A percentile compares a stretch with the other conserved stretches of the same genome.
These are phyloP conservation scores for Labeo calbasu DNA, from an alignment of 2,797 vertebrate genomes.

Conservation along the genomic window DNA sequence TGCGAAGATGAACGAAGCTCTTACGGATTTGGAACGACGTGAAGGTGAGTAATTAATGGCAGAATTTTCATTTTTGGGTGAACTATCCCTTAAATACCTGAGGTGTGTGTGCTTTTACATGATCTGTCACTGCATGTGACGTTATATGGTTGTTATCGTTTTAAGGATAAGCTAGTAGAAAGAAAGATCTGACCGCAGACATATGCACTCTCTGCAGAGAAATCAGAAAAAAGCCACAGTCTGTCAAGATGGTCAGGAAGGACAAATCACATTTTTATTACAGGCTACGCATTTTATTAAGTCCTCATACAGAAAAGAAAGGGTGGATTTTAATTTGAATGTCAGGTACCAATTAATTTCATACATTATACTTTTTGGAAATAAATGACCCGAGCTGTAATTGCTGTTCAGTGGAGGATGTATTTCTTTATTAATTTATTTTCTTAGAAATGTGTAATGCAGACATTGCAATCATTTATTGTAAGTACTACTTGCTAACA, in stretches of 20 bases:
- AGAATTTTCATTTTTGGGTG: too few species aligned
- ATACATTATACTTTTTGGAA: background rate
- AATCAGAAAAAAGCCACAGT: background rate
- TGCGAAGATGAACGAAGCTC: too few species aligned
- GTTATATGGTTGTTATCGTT: background rate
- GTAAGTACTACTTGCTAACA: background rate
- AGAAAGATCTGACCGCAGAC: background rate
- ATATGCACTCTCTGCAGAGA: background rate
- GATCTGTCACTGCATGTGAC: background rate
- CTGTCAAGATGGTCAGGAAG: background rate
- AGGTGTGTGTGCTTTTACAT: background rate
- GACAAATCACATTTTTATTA: background rate
- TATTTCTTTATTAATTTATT: background rate
- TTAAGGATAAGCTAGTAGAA: background rate
- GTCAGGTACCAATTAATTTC: background rate
- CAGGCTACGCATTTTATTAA: background rate
- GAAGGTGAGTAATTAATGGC: too few species aligned
- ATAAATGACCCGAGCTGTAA: background rate
- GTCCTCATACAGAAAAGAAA: background rate
- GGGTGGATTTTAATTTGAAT: background rate
- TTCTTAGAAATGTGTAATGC: background rate
- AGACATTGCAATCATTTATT: background rate
- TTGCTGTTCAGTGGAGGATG: background rate
- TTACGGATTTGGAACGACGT: too few species aligned
- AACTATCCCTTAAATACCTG: background rate